A percentile compares a stretch with the other conserved stretches of the same genome.
Evolutionary conservation across 2,888 invertebrate genomes (phyloP).

Genomic region (Podabrus alpinus): DNA sequence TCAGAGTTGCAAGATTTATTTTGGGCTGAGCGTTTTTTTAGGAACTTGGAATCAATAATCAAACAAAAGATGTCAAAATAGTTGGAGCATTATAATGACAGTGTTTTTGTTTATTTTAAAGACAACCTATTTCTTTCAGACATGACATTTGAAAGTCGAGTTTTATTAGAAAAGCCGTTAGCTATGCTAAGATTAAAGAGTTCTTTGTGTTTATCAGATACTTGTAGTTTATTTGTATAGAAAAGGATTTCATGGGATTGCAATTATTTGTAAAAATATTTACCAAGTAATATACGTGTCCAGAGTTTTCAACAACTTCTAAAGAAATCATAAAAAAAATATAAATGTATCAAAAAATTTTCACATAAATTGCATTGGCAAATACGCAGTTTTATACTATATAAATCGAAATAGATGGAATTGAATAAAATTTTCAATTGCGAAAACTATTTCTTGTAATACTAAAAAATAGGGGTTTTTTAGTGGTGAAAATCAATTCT

Average conservation of each 20-base stretch:
- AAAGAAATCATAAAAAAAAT: neutral
- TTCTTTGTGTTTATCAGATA: neutral
- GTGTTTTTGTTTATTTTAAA: neutral
- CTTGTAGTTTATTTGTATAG: neutral
- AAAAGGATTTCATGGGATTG: neutral
- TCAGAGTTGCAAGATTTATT: neutral
- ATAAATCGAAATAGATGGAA: neutral
- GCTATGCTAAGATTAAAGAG: conserved; percentile 3
- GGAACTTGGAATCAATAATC: neutral
- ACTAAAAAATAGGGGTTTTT: neutral
- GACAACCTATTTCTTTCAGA: neutral
- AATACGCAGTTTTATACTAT: too few relatives aligned
- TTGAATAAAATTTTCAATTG: neutral
- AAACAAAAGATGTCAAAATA: neutral
- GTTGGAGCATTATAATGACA: neutral
- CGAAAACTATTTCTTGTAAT: neutral
- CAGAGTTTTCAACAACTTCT: neutral
- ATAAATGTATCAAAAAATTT: neutral
- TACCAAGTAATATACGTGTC: neutral
- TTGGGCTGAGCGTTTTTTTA: neutral
- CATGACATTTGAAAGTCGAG: neutral
- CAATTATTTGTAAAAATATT: neutral
- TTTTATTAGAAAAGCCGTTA: neutral
- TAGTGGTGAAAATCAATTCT: neutral
- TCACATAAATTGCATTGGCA: neutral